Conservation (phyloP, 2,113 vertebrate genomes). For the Hippotragus niger region DNA sequence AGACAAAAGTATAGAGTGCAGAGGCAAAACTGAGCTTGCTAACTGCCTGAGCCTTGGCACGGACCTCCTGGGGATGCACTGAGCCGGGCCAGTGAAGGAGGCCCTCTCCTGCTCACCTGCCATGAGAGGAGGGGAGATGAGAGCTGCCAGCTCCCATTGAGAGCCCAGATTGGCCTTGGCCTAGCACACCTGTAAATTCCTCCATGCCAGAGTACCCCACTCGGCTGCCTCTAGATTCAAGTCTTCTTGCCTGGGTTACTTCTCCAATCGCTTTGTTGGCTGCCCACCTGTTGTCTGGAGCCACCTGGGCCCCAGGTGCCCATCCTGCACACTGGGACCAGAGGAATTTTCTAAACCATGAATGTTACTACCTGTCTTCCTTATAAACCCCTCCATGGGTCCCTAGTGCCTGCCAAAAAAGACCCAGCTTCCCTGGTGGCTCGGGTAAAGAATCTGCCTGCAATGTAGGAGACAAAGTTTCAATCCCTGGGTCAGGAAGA, state of each 20-base stretch:
- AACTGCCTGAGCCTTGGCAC: neutral
- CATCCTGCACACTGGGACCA: neutral
- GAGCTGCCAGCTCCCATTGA: neutral
- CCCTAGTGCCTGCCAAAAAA: neutral
- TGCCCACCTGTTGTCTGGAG: neutral
- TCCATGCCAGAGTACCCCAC: accelerated
- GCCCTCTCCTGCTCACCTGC: too few relatives aligned
- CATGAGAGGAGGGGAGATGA: accelerated
- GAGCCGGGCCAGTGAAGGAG: accelerated
- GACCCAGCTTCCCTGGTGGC: neutral
- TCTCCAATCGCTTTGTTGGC: neutral
- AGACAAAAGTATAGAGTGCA: neutral
- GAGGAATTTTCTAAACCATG: neutral
- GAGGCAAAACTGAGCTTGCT: neutral
- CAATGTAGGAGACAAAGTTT: neutral
- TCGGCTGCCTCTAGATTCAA: neutral
- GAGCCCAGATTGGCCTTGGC: neutral
- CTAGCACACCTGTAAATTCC: neutral
- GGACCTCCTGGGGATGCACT: accelerated
- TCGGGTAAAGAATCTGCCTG: neutral
- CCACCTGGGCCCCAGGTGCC: neutral
- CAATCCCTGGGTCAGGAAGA: neutral
- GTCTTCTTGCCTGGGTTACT: neutral
- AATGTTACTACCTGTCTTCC: neutral
- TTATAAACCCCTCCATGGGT: too few relatives aligned